Conservation (phyloP, 2,888 invertebrate genomes). For the Achlya flavicornis region DNA sequence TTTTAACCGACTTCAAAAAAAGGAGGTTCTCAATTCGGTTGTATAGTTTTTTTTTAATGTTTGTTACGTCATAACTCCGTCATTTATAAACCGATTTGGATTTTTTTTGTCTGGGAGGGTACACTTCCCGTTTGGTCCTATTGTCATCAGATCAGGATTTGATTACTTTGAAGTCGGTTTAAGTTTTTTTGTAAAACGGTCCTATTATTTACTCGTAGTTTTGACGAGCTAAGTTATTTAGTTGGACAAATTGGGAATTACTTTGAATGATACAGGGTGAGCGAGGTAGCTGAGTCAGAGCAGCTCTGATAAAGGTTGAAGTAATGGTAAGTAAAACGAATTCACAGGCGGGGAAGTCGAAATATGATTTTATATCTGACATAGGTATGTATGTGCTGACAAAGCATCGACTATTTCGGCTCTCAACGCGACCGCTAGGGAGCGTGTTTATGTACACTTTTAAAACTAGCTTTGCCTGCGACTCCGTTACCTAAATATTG, state of each 20-base stretch:
- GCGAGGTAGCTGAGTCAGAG: background rate
- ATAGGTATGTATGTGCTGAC: background rate
- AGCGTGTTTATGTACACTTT: background rate
- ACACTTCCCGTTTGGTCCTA: no score
- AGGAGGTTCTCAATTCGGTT: no score
- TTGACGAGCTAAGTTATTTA: background rate
- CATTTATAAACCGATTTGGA: no score
- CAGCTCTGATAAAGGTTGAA: background rate
- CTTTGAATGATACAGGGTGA: background rate
- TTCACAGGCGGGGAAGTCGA: background rate
- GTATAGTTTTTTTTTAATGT: no score
- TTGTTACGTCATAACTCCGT: no score
- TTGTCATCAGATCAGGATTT: no score
- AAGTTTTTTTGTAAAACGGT: no score
- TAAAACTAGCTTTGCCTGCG: background rate
- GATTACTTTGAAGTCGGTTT: no score
- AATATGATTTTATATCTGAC: background rate
- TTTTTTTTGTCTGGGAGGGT: no score
- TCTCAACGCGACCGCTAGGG: background rate
- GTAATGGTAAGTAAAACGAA: conserved; percentile 1
- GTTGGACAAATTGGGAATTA: background rate
- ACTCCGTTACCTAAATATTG: background rate
- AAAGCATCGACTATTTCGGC: background rate
- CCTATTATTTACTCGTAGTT: background rate
- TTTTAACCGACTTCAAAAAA: background rate